Percentiles rank a stretch among this genome's conserved stretches.
These are phyloP conservation scores for Acanthurus tractus DNA, from an alignment of 2,797 vertebrate species.

Conservation along the genomic window DNA sequence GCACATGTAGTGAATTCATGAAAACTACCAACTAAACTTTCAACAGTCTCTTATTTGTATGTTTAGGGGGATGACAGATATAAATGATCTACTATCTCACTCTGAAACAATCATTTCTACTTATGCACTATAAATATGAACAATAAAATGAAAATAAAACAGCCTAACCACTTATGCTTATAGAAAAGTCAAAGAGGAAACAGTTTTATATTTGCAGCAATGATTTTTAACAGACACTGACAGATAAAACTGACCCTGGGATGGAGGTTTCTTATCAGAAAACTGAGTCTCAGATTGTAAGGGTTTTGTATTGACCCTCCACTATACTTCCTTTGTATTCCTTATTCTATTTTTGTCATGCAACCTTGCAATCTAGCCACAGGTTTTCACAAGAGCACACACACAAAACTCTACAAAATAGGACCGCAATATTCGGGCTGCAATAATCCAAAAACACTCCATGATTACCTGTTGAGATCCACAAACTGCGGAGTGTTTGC, in stretches of 20 bases:
- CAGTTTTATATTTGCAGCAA: not conserved
- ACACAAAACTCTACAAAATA: conserved; percentile 6
- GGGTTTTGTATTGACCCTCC: conserved; percentile 4
- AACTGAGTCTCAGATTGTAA: not conserved
- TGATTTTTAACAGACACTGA: not conserved
- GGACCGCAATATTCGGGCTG: conserved; percentile 9
- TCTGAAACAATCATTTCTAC: no score
- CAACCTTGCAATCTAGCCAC: conserved; percentile 24
- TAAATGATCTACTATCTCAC: no score
- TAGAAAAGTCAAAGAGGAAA: not conserved
- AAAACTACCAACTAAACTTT: no score
- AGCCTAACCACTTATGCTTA: no score
- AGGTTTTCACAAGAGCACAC: conserved; percentile 2
- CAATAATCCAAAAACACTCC: conserved; percentile 44
- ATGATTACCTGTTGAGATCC: conserved; percentile 30
- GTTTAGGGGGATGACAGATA: no score
- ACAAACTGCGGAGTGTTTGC: conserved; percentile 47
- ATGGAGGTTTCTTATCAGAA: not conserved
- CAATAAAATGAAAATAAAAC: no score
- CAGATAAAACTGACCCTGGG: conserved; percentile 11
- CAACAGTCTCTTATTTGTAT: no score
- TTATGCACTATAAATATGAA: no score
- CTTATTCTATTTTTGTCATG: not conserved
- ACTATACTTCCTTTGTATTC: not conserved
- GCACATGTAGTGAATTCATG: no score